Conservation (phyloP, 2,113 vertebrate species). For the Empidonax traillii region DNA sequence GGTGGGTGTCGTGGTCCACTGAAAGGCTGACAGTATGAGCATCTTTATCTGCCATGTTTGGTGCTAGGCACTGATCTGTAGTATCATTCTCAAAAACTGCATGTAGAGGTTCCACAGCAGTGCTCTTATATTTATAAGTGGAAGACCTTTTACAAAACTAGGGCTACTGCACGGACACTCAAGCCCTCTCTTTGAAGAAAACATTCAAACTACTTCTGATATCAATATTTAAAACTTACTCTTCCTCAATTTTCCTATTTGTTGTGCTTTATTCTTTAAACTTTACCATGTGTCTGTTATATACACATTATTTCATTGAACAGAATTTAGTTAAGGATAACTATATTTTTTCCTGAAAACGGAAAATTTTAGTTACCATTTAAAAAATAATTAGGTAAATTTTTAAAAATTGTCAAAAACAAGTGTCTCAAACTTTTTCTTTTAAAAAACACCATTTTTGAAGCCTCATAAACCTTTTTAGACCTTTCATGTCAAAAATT, state of each 20-base stretch:
- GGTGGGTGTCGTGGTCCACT: accelerated
- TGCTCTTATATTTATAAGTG: neutral
- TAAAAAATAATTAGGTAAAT: neutral
- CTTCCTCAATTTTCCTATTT: neutral
- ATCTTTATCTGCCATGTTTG: neutral
- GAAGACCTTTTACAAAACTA: neutral
- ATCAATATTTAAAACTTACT: neutral
- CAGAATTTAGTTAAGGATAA: neutral
- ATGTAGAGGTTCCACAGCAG: neutral
- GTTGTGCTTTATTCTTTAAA: neutral
- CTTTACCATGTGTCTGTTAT: neutral
- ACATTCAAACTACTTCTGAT: neutral
- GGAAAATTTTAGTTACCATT: neutral
- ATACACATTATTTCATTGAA: neutral
- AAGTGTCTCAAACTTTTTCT: neutral
- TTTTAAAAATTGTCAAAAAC: neutral
- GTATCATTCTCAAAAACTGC: neutral
- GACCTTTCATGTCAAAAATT: neutral
- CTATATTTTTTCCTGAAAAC: neutral
- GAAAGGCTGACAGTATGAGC: neutral
- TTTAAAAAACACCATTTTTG: neutral
- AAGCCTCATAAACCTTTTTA: neutral
- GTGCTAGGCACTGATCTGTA: neutral
- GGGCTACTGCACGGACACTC: neutral
- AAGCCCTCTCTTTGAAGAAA: neutral